Evolutionary conservation across 2,888 invertebrate genomes (phyloP), one percentile per base, ranked within the genome.

Genomic region (Cordylochernes scorpioides): DNA sequence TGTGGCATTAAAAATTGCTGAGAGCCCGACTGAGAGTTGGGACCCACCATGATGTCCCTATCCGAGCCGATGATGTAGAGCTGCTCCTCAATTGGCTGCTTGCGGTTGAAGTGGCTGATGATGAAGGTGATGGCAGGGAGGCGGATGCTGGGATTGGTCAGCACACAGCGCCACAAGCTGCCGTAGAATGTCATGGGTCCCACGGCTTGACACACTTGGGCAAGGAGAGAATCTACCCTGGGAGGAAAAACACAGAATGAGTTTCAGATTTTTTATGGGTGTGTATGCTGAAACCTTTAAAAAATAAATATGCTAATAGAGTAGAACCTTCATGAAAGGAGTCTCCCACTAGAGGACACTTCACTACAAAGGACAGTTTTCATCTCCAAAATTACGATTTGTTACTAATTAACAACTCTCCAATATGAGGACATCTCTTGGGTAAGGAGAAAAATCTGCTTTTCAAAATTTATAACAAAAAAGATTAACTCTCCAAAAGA

Each of bases 101-200:
- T 68, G 48, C 68, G 68, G 49, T 75, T 75, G 46, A 71, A 77
- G 52, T 77, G 75, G 19, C 65, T 61, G 38, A 75, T 54, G 27
- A 77, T 64, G 49, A 69, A 84, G 25, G 67, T 67, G 42, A 78
- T 67, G 9, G 77, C 82, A 3, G 77, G 72, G 39, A 77, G 57
- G 29, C 82, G 63, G 17, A 78, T 69, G 4, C 67, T 64, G 15
- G 74, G 68, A 52, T 74, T 74, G 25, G 71, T 68, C 19, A 71
- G 64, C 28, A 82, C 64, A 46, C 75, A 72, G 47, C 75, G 71
- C 84, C 84, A 84, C 24, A 84, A 58, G 48, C 74, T 73, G 2
- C 72, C 70, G 54, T 75, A 82, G 55, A 82, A 84, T 49, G 69
- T 70, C 32, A 63, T 61, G 1, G 67, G 61, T 29, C 70, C 73